phyloP scores from a whole-genome alignment of 2,113 vertebrate genomes.

The Pseudois nayaur region DNA sequence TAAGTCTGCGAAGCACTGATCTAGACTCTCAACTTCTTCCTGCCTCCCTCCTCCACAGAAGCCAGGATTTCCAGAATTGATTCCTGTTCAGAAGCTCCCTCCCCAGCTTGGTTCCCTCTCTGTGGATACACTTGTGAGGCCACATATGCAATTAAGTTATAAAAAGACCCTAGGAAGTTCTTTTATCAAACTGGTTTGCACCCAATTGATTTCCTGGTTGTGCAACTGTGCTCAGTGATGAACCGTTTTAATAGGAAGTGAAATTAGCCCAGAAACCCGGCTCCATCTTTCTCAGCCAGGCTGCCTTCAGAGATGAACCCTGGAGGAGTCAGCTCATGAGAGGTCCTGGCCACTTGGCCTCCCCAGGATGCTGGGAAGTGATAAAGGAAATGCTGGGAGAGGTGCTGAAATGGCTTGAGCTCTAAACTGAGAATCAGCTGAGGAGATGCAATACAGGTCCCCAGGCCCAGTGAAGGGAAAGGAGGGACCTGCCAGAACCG shows the following conservation, averaged over 20 bases:
- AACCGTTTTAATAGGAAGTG: background rate
- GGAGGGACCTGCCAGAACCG: no score
- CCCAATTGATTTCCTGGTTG: slow-evolving; percentile 40
- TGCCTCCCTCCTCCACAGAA: background rate
- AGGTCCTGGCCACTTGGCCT: background rate
- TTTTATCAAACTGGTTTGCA: slow-evolving; percentile 36
- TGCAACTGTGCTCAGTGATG: background rate
- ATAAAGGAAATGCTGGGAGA: background rate
- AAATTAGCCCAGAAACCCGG: slow-evolving; percentile 18
- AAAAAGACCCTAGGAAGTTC: background rate
- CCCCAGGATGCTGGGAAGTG: background rate
- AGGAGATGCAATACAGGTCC: background rate
- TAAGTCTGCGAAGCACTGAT: background rate
- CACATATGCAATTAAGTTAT: slow-evolving; percentile 33
- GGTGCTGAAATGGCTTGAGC: background rate
- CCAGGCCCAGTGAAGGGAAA: background rate
- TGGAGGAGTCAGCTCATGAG: background rate
- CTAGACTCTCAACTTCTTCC: background rate
- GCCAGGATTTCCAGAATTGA: background rate
- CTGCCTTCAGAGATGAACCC: background rate
- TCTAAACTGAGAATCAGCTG: background rate
- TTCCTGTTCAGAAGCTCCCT: background rate
- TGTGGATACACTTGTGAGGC: background rate
- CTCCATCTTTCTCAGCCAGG: background rate
- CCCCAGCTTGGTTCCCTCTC: background rate